Base-by-base conservation (phyloP, 2,113 vertebrate species). In the Noctilio leporinus region DNA sequence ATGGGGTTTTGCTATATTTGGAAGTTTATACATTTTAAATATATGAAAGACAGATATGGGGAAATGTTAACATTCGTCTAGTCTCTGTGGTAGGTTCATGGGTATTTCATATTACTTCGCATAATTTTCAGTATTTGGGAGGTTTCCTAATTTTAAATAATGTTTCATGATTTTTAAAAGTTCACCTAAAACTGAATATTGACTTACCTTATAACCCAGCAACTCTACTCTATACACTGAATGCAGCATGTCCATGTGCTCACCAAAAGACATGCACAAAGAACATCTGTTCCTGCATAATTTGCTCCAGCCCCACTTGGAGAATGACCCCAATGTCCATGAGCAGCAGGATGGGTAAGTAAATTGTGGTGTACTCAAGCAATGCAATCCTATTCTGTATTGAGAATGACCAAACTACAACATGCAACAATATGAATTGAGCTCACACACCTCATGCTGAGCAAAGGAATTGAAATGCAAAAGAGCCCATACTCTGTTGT, bases 31-130 rank as follows among this genome's bases (percentile, higher is more conserved):
- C 65, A 91, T 70, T 92, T 72, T 72, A 55, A 81, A 85, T n/a
- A 49, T 24, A 76, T 62, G 72, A 86, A 95, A 80, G 65, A 59
- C 40, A 86, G 8, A 90, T 59, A 26, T 12, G 35, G 19, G 57
- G 76, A 85, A 94, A 93, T 55, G 82, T 72, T 84, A 93, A 65
- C 49, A 65, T 70, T 86, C 80, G 47, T 59, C 76, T 87, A 90
- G 84, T 57, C 70, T 90, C 57, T 26, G 14, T 59, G 85, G 67
- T 30, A 77, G 35, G n/a, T 76, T 90, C n/a, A 5, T 47, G 70
- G 43, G 1, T 86, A 75, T 86, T 89, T 94, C 38, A 7, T 47
- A 77, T 51, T 70, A 65, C 76, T 89, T 82, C 59, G 9, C 35
- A 53, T 53, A 76, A 87, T 77, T 64, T 85, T 85, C 82, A 86